phyloP scores from a whole-genome alignment of 2,797 vertebrate genomes.

The Cyprinodon diabolis region DNA sequence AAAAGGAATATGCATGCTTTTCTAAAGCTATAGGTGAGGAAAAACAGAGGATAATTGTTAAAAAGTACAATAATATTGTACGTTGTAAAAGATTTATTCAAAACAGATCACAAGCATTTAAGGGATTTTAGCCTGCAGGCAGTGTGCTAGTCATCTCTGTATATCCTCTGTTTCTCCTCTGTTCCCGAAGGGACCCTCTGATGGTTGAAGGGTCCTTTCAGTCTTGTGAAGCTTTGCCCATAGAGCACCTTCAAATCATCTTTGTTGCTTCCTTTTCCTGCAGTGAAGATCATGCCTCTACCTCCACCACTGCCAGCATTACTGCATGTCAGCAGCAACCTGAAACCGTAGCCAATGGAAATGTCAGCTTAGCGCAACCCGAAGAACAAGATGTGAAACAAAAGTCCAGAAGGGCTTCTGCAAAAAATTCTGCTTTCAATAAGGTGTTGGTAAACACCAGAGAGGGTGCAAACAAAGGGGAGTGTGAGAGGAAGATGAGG shows the following conservation, averaged over 20 bases:
- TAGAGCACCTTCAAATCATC: constrained; percentile 79
- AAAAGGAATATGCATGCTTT: neutral
- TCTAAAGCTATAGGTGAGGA: constrained; percentile 30
- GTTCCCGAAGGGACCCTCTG: constrained; percentile 68
- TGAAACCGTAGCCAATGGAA: constrained; percentile 39
- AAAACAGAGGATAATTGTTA: constrained; percentile 73
- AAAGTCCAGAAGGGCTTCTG: constrained; percentile 28
- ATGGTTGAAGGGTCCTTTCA: constrained; percentile 74
- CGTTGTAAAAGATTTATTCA: neutral
- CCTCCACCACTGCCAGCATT: neutral
- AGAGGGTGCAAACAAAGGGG: constrained; percentile 41
- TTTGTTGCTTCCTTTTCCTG: constrained; percentile 78
- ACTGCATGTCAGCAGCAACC: constrained; percentile 30
- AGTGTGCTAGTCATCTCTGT: neutral
- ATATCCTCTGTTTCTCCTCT: constrained; percentile 75
- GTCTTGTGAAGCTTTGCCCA: constrained; percentile 77
- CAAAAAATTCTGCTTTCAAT: constrained; percentile 26
- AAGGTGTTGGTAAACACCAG: constrained; percentile 38
- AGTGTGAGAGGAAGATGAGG: constrained; percentile 24
- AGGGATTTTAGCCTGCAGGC: constrained; percentile 22
- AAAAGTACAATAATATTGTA: constrained; percentile 15
- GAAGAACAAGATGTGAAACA: constrained; percentile 43
- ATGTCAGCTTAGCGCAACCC: neutral
- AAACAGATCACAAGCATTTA: constrained; percentile 23
- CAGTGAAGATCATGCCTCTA: constrained; percentile 67